A percentile compares a stretch with the other conserved stretches of the same genome.
These are phyloP conservation scores for Epistrophe eligans DNA, from an alignment of 2,888 invertebrate species.

Conservation along the genomic window DNA sequence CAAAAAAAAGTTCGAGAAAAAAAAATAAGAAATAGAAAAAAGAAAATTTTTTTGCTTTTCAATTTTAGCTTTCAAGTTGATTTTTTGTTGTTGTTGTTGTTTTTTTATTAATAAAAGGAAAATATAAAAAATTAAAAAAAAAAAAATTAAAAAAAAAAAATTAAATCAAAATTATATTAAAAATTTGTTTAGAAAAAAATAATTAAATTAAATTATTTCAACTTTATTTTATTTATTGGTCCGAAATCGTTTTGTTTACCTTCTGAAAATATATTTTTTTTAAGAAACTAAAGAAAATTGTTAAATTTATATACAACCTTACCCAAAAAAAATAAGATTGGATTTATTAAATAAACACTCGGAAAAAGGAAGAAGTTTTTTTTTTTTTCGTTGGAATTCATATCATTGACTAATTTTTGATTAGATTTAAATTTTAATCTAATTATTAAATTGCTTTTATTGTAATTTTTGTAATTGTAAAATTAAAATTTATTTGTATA, in stretches of 20 bases:
- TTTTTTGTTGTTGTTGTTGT: conserved; percentile 17
- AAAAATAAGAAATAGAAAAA: conserved; percentile 78
- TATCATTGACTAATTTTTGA: too few relatives aligned
- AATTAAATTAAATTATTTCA: conserved; percentile 24
- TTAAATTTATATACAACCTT: background rate
- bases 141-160: conserved; percentile 14
- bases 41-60: conserved; percentile 41
- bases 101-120: conserved; percentile 20
- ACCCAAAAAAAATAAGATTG: background rate
- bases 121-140: conserved; percentile 1
- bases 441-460: too few relatives aligned
- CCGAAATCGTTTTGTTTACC: conserved; percentile 60
- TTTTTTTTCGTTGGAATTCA: too few relatives aligned
- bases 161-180: conserved; percentile 2
- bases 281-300: background rate
- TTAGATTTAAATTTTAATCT: too few relatives aligned
- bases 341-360: too few relatives aligned
- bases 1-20: conserved; percentile 83
- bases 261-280: background rate
- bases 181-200: background rate
- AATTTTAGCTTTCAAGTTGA: conserved; percentile 45
- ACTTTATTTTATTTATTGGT: conserved; percentile 41
- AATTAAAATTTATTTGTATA: too few relatives aligned
- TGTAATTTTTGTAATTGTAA: too few relatives aligned
- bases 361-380: too few relatives aligned